phyloP scores from a whole-genome alignment of 2,113 vertebrate genomes.

The Campylomormyrus tamandua region DNA sequence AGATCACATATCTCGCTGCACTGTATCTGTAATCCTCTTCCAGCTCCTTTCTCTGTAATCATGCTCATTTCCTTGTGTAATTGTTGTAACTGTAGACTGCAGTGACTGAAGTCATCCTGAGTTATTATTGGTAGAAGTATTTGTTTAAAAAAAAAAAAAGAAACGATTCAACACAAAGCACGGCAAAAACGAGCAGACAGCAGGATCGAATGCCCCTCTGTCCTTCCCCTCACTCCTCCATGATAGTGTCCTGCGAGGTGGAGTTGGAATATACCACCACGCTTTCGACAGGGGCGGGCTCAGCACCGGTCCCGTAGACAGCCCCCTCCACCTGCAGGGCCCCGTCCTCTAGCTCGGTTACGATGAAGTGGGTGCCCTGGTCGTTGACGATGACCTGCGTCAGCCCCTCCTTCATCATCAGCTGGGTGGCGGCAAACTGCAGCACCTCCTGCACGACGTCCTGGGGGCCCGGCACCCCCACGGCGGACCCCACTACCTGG shows the following conservation, averaged over 20 bases:
- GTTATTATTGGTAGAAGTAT: slow-evolving; percentile 11
- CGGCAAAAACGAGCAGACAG: background rate
- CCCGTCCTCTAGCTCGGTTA: slow-evolving; percentile 80
- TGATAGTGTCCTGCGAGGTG: slow-evolving; percentile 49
- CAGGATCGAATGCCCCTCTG: background rate
- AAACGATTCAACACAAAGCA: background rate
- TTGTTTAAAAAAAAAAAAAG: background rate
- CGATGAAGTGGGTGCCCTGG: slow-evolving; percentile 91
- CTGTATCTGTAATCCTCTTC: background rate
- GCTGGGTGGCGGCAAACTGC: slow-evolving; percentile 81
- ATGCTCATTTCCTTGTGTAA: background rate
- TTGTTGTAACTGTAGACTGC: background rate
- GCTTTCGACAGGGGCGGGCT: slow-evolving; percentile 49
- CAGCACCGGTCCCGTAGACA: slow-evolving; percentile 59
- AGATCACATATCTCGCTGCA: background rate
- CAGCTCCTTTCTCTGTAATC: background rate
- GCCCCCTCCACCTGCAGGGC: slow-evolving; percentile 64
- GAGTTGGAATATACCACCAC: slow-evolving; percentile 82
- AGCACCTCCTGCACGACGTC: slow-evolving; percentile 84
- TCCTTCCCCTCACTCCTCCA: slow-evolving; percentile 36
- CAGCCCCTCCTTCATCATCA: slow-evolving; percentile 84
- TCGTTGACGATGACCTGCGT: slow-evolving; percentile 90
- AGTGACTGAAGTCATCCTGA: slow-evolving; percentile 16
- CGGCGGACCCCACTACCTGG: slow-evolving; percentile 51
- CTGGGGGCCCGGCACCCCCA: slow-evolving; percentile 61